Evolutionary conservation across 2,113 vertebrate species (phyloP), one percentile per base, ranked within the genome.

Genomic region (Progne subis): DNA sequence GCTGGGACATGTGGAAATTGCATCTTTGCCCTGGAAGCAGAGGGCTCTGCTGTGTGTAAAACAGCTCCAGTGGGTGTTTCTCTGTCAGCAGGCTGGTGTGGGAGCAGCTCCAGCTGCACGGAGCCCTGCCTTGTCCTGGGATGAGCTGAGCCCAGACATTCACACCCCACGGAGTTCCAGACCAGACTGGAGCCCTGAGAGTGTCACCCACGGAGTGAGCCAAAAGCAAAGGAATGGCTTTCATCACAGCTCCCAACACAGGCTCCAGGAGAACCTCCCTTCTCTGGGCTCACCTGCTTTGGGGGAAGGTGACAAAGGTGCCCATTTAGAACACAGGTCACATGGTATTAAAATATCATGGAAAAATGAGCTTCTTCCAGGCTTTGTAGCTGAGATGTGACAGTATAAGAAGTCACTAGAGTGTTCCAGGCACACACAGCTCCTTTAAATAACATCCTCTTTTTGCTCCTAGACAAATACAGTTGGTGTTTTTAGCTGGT

Each of bases 281-380:
- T 7, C 75, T 7, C 25, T 37, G 37, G 64, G 56, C 46, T 75
- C 23, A 1, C 52, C 87, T 34, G 60, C 75, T 25, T 2, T 53
- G 28, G 39, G 14, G 14, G 31, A 84, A 43, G 52, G 56, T n/a
- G 72, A 6, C 37, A 67, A 44, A 20, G 52, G 52, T 12, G 47
- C 23, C n/a, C 14, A 5, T 65, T 47, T 23, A 52, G 63, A 63
- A 9, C 41, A 68, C 23, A 50, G n/a, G 34, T 50, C 37, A 18
- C 32, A 26, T 5, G 60, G 55, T 3, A 20, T 20, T 14, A 32
- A 50, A 49, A 49, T 26, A 19, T 3, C 23, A 12, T 29, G 67
- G 68, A 90, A 92, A 78, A 94, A 47, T 2, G 90, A 97, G 28
- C 37, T 95, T 50, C 96, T 98, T 26, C 98, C 98, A 10, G 98